Evolutionary conservation across 2,888 invertebrate species (phyloP), one percentile per base, ranked within the genome.

Genomic region (Diaphora mendica): DNA sequence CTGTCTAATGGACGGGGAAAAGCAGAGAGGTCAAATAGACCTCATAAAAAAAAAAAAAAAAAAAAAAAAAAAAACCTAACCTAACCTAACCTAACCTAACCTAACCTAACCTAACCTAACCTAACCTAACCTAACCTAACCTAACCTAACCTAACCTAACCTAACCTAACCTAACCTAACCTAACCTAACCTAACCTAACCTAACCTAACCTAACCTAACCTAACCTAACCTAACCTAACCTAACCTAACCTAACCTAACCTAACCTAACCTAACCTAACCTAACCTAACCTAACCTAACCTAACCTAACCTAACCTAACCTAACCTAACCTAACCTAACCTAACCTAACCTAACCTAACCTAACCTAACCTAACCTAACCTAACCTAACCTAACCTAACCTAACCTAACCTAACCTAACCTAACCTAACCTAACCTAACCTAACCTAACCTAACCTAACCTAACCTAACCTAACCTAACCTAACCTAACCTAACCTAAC

Each of bases 221-320:
- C 44, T 44, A 44, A 44, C 44, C 44, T 44, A 44, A 44, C 77
- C 72, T 76, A 74, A 74, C 76, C 74, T 73, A 66, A 71, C 67
- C 71, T 74, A 74, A 74, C 79, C 79, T 77, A 79, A 79, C 76
- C 79, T 75, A 79, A 79, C 80, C 78, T 75, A 79, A 79, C 76
- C 79, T 76, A 79, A 79, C 64, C 72, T 62, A 65, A 65, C 77
- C 79, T 76, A 79, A 79, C 76, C 77, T 76, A 79, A 79, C 79
- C 79, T 79, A 79, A 79, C 79, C 77, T 76, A 79, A 79, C 79
- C 79, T 77, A 79, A 79, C 75, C 79, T 74, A 79, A 79, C 79
- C 79, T 77, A 79, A 79, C 79, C 77, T 78, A 79, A 79, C 79
- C 80, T 77, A 80, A 80, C 78, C 77, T 75, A 78, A 78, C 80